Conservation (phyloP, 1,140 invertebrate genomes). For the Dysdera silvatica region DNA sequence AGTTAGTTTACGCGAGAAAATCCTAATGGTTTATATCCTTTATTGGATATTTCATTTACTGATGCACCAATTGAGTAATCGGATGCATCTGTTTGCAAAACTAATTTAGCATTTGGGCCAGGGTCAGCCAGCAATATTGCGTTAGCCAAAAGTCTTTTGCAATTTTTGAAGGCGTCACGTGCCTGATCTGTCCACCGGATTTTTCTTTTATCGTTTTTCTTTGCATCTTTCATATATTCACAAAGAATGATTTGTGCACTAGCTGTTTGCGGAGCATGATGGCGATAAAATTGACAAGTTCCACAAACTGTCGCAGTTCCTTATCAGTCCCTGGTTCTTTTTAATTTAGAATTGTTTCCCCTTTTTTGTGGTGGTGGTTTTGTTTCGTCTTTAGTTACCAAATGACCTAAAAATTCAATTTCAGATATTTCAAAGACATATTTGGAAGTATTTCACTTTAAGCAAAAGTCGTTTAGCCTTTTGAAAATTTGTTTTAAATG, state of each 20-base stretch:
- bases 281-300: slow-evolving; percentile 42
- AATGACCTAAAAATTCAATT: not conserved
- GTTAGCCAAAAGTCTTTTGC: slow-evolving; percentile 38
- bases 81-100: slow-evolving; percentile 25
- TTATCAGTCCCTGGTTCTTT: slow-evolving; percentile 37
- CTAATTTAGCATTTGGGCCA: slow-evolving; percentile 7
- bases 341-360: slow-evolving; percentile 9
- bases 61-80: slow-evolving; percentile 17
- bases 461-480: not conserved
- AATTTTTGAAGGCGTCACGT: slow-evolving; percentile 38
- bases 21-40: slow-evolving; percentile 17
- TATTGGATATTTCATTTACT: slow-evolving; percentile 7
- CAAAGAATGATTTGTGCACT: not conserved
- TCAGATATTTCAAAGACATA: not conserved
- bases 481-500: not conserved
- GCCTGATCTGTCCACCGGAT: slow-evolving; percentile 30
- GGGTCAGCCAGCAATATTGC: slow-evolving; percentile 13
- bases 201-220: not conserved
- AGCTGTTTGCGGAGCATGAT: slow-evolving; percentile 8
- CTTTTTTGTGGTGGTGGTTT: not conserved
- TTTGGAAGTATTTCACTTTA: not conserved
- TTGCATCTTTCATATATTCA: not conserved
- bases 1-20: slow-evolving; percentile 27
- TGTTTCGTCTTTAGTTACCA: not conserved
- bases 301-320: slow-evolving; percentile 40